These are phyloP conservation scores for Automeris io DNA, from an alignment of 2,888 invertebrate genomes.

Conservation along the genomic window DNA sequence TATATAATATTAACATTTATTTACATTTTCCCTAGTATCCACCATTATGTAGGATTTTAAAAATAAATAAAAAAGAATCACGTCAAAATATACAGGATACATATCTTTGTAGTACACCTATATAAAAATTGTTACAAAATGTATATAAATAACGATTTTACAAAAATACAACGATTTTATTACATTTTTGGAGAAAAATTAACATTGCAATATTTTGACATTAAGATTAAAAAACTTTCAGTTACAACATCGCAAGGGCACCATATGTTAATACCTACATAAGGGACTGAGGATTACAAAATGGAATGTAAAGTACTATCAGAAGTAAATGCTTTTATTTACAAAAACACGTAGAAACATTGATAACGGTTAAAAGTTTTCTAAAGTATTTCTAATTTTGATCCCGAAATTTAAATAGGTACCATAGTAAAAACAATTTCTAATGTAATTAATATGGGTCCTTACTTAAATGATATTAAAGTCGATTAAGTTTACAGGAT, in stretches of 20 bases:
- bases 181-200: background rate
- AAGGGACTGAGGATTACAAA: constrained; percentile 47
- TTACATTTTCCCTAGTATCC: constrained; percentile 17
- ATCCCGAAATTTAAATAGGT: constrained; percentile 40
- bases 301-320: constrained; percentile 56
- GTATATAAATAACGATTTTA: background rate
- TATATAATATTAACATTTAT: background rate
- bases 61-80: background rate
- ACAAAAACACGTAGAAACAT: constrained; percentile 38
- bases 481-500: background rate
- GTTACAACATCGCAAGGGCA: constrained; percentile 19
- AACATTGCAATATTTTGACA: background rate
- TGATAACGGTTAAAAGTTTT: constrained; percentile 28
- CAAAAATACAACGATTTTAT: background rate
- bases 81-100: background rate
- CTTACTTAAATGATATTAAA: constrained; percentile 17
- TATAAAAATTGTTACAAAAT: background rate
- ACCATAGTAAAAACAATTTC: constrained; percentile 16
- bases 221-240: constrained; percentile 6
- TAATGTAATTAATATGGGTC: constrained; percentile 16
- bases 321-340: constrained; percentile 53
- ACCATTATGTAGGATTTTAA: background rate
- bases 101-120: background rate
- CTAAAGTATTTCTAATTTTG: constrained; percentile 48
- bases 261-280: constrained; percentile 21